These are phyloP conservation scores for Ceyx cyanopectus DNA, from an alignment of 2,113 vertebrate species.

Conservation along the genomic window DNA sequence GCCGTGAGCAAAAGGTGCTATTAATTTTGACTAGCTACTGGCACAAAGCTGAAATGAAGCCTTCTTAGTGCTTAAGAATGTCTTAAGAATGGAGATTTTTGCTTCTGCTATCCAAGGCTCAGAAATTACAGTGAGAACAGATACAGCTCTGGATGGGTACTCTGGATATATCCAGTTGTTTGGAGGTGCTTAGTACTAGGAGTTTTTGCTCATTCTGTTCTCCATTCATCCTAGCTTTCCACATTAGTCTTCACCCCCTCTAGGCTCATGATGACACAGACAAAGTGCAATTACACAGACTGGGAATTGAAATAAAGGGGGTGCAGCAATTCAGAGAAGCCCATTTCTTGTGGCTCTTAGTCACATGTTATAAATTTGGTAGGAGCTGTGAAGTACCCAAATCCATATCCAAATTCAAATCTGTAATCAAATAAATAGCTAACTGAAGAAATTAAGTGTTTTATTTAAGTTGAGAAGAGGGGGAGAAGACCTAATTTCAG, in stretches of 20 bases:
- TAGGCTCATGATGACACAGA: background rate
- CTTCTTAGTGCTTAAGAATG: background rate
- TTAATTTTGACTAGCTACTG: background rate
- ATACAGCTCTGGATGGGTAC: background rate
- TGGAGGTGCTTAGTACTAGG: background rate
- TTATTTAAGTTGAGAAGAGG: background rate
- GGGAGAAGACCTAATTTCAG: background rate
- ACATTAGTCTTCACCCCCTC: rapidly evolving
- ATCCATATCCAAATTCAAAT: background rate
- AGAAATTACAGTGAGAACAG: background rate
- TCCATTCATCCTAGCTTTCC: background rate
- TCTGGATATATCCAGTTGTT: background rate
- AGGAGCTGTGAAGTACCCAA: background rate
- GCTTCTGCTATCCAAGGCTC: background rate
- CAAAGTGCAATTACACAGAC: background rate
- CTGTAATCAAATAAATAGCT: background rate
- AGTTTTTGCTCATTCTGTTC: background rate
- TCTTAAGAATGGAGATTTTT: background rate
- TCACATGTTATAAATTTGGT: background rate
- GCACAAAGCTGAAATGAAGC: background rate
- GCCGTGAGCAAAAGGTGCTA: background rate
- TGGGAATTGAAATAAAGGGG: background rate
- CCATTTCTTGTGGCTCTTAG: background rate
- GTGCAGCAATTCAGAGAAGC: background rate
- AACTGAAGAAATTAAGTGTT: background rate